Evolutionary conservation across 2,797 vertebrate genomes (phyloP).

Genomic region (Pteropus rufus): DNA sequence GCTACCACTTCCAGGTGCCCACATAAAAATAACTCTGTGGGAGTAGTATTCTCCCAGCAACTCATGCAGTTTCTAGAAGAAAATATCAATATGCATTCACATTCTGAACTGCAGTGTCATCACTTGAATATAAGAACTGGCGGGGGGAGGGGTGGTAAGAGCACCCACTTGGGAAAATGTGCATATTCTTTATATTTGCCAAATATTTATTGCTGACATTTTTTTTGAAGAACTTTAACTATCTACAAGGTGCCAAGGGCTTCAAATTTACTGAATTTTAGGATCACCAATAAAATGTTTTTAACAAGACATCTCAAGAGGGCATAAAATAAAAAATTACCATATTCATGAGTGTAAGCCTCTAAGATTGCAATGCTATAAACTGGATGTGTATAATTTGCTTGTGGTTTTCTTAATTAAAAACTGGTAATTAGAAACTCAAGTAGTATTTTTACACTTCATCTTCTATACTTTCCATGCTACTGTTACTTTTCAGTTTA

Average conservation of each 20-base stretch:
- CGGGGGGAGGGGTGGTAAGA: neutral
- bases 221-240: constrained; percentile 86
- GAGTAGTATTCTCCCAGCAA: constrained; percentile 82
- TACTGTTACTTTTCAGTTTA: constrained; percentile 82
- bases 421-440: constrained; percentile 86
- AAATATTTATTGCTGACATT: constrained; percentile 85
- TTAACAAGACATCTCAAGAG: constrained; percentile 89
- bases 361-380: constrained; percentile 87
- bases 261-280: constrained; percentile 88
- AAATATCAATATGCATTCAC: constrained; percentile 87
- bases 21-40: constrained; percentile 89
- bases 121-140: constrained; percentile 78
- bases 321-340: constrained; percentile 89
- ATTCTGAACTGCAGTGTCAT: constrained; percentile 85
- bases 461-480: constrained; percentile 77
- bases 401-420: constrained; percentile 87
- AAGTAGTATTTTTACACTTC: constrained; percentile 81
- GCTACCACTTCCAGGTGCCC: constrained; percentile 91
- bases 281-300: constrained; percentile 88
- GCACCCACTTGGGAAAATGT: constrained; percentile 82
- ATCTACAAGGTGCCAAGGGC: constrained; percentile 85
- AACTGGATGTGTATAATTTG: constrained; percentile 87
- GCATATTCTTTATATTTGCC: constrained; percentile 86
- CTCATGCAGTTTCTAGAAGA: constrained; percentile 82
- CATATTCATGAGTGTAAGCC: constrained; percentile 88